Base-by-base conservation (phyloP, 2,888 invertebrate species). In the Tromatobia lineatoria region DNA sequence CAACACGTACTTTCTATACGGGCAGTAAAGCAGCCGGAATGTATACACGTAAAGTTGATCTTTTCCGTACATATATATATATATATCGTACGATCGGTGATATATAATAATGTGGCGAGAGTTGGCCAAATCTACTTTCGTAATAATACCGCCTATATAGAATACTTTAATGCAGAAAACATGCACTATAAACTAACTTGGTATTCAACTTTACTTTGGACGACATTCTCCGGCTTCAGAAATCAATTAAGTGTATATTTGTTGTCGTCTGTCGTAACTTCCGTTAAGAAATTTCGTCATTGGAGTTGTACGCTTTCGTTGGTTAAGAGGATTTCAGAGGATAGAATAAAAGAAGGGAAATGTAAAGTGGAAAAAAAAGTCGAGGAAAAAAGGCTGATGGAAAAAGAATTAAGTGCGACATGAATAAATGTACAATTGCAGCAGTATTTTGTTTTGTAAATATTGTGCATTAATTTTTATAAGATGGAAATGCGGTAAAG, bases 191-290 rank as follows among this genome's bases (percentile, higher is more conserved):
- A 82, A 74, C 78, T 82, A 47, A 70, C 74, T 82, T 75, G 75
- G 42, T 18, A 70, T 64, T 79, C 11, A 25, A 69, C 69, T 47
- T 13, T 42, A 50, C 18, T 69, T 25, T 42, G 25, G 18, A 71
- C 57, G 73, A 78, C 25, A 74, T 20, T 70, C 70, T 54, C 50
- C 23, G 82, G 61, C 82, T 83, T 83, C 82, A 47, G 45, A 66
- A 83, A 79, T 79, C 75, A 15, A 83, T 79, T 70, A 34, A 47
- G n/a, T 54, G 59, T 71, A 75, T 79, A 18, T 54, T 38, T 15
- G 25, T 50, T 42, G 11, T 25, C 10, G 20, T 38, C 47, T 34
- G 47, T 70, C 70, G 47, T 50, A 54, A 75, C 38, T 66, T 79
- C 75, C 47, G 11, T 11, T 13, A 34, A 7, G 34, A 18, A 13